phyloP scores from a whole-genome alignment of 1,140 invertebrate genomes.

The Trichoplusia ni region DNA sequence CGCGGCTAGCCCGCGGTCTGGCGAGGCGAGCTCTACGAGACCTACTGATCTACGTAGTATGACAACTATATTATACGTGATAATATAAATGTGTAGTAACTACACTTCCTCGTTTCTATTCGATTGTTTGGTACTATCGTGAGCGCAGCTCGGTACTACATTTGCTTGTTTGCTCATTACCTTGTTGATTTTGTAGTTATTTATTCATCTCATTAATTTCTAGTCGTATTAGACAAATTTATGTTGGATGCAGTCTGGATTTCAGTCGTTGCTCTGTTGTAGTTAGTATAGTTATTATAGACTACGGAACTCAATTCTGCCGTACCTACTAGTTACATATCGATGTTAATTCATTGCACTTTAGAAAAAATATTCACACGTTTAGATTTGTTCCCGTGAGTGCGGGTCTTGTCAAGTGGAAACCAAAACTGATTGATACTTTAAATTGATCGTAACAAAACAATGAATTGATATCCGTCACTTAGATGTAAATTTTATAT shows the following conservation, averaged over 20 bases:
- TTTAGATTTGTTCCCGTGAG: not conserved
- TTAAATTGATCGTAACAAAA: constrained; percentile 22
- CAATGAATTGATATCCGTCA: constrained; percentile 30
- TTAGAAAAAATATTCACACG: constrained; percentile 54
- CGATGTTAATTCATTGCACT: constrained; percentile 48
- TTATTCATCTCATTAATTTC: constrained; percentile 57
- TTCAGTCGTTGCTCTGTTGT: constrained; percentile 42
- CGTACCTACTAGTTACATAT: constrained; percentile 71
- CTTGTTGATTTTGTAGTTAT: constrained; percentile 57
- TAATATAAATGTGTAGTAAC: constrained; percentile 74
- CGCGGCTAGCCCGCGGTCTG: constrained; percentile 33
- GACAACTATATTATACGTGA: constrained; percentile 55
- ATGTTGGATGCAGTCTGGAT: constrained; percentile 41
- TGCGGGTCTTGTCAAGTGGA: not conserved
- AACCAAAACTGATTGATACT: constrained; percentile 12
- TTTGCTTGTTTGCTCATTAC: constrained; percentile 73
- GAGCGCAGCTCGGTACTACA: constrained; percentile 70
- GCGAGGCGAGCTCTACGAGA: constrained; percentile 39
- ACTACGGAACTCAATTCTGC: constrained; percentile 53
- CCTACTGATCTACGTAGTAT: constrained; percentile 52
- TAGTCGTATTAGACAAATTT: constrained; percentile 68
- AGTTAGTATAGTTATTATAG: constrained; percentile 51
- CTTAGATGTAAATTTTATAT: constrained; percentile 19
- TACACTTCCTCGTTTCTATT: constrained; percentile 76
- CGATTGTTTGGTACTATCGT: constrained; percentile 56